Evolutionary conservation across 2,113 vertebrate species (phyloP).

Genomic region (Nannobrachium achirus): DNA sequence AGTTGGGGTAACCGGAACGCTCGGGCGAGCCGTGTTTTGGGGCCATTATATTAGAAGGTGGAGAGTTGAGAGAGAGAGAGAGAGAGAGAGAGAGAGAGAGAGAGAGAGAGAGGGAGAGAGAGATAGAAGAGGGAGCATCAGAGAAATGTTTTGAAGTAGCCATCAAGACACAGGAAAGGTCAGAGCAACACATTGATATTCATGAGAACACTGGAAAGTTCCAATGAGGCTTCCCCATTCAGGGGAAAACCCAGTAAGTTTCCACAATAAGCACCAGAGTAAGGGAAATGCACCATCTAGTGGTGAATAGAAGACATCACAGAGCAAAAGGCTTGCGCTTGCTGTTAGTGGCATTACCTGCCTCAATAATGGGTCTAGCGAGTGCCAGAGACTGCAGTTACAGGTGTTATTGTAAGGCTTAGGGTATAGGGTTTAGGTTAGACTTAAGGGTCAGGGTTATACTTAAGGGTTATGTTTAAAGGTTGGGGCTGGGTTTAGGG

Average conservation of each 20-base stretch:
- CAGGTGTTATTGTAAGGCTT: no score
- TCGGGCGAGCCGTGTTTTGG: no score
- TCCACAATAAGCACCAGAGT: slow-evolving; percentile 14
- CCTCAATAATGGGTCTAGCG: no score
- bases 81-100: slow-evolving; percentile 18
- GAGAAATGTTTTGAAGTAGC: slow-evolving; percentile 21
- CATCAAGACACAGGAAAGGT: slow-evolving; percentile 39
- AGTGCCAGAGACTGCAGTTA: no score
- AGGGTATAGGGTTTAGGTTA: no score
- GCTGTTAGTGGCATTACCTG: no score
- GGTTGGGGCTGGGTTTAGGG: no score
- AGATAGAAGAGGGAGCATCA: neutral
- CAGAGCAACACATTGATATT: slow-evolving; percentile 56
- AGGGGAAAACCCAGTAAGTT: slow-evolving; percentile 56
- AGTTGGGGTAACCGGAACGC: no score
- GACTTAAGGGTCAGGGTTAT: no score
- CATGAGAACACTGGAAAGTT: slow-evolving; percentile 67
- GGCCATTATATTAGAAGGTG: no score
- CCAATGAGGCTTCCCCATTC: neutral
- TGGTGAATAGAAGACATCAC: slow-evolving; percentile 62
- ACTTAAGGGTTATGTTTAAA: no score
- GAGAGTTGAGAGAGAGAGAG: slow-evolving; percentile 44
- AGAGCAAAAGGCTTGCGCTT: neutral
- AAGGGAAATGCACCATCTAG: slow-evolving; percentile 73
- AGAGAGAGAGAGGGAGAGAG: neutral